phyloP scores from a whole-genome alignment of 2,113 vertebrate species.

The Petrocephalus microphthalmus region DNA sequence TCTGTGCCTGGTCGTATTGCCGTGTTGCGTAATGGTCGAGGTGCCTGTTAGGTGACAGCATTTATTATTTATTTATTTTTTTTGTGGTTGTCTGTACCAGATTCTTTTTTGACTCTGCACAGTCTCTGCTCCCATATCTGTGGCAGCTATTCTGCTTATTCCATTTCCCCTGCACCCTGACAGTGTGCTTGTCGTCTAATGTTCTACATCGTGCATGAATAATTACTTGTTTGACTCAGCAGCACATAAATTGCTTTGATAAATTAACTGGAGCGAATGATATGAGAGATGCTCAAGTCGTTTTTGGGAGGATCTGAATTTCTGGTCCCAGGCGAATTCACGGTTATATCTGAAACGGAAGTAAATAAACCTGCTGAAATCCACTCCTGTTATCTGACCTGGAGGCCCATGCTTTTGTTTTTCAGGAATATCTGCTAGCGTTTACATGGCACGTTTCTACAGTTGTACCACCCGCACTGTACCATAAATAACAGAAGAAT shows the following conservation, averaged over 20 bases:
- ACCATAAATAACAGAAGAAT: background rate
- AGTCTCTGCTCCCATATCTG: background rate
- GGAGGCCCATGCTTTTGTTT: background rate
- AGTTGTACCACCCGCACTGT: background rate
- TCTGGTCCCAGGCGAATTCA: background rate
- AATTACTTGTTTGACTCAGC: constrained; percentile 3
- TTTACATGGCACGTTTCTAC: background rate
- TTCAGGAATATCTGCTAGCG: constrained; percentile 4
- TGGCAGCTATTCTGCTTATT: background rate
- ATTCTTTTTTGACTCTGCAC: background rate
- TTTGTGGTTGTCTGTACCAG: too few relatives aligned
- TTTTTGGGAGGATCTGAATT: background rate
- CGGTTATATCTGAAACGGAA: background rate
- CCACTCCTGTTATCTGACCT: background rate
- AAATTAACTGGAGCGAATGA: background rate
- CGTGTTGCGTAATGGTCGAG: background rate
- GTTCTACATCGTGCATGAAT: background rate
- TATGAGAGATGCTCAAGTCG: background rate
- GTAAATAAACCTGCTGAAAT: background rate
- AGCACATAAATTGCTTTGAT: background rate
- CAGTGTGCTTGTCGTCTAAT: background rate
- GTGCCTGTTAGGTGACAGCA: background rate
- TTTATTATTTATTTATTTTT: background rate
- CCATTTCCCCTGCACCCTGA: background rate
- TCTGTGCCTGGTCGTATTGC: background rate